Evolutionary conservation across 2,113 vertebrate genomes (phyloP), one percentile per base, ranked within the genome.

Genomic region (Falco punctatus): DNA sequence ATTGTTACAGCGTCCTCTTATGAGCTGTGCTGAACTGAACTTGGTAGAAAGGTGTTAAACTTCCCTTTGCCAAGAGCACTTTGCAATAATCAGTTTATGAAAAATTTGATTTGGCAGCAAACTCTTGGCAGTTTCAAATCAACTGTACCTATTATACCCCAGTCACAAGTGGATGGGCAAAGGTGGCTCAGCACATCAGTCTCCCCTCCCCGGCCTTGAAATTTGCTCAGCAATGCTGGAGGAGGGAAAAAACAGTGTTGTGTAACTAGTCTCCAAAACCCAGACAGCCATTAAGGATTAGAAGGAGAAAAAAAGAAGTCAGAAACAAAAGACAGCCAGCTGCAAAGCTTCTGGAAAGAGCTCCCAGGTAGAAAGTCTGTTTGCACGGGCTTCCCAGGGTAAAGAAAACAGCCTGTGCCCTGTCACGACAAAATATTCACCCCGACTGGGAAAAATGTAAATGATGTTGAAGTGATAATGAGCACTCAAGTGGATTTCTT

Each of bases 11-110:
- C 44, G 82, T 67, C 40, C 59, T 87, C 94, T 78, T 87, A 73
- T 2, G 15, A 83, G 81, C 90, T 83, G 32, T 11, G 61, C 88
- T 94, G 86, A 73, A 80, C 94, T 92, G 89, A 94, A 87, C 87
- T 92, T 94, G 89, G 95, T 86, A 93, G 67, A 97, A 96, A 96
- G 91, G 96, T 93, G 93, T 95, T 97, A 97, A 92, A 96, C 81
- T 67, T 71, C 23, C 79, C 86, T 92, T 78, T 92, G 95, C 94
- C 94, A 94, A 95, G 71, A 96, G 66, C 80, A 82, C 91, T 96
- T 94, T 86, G 75, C 94, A 93, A 71, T 95, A 95, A 96, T 95
- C 91, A 88, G 87, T 95, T 95, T 94, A 96, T 89, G 91, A 96
- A 93, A 95, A 95, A 96, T 92, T 92, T 94, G 93, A 66, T 96